phyloP scores from a whole-genome alignment of 2,113 vertebrate species.

The Alexandromys fortis region DNA sequence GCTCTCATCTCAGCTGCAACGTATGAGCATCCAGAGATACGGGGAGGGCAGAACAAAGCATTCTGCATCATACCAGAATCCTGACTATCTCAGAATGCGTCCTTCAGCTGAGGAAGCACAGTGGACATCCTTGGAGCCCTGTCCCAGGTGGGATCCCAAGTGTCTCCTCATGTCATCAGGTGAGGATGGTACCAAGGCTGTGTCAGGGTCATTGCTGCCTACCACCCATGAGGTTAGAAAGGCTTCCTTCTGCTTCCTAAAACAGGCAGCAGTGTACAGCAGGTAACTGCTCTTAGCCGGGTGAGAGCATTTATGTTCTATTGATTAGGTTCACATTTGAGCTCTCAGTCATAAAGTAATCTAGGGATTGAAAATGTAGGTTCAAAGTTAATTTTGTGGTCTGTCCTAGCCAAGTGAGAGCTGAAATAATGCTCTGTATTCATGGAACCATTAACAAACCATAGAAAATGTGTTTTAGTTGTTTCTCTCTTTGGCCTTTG shows the following conservation, averaged over 20 bases:
- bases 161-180: not conserved
- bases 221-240: not conserved
- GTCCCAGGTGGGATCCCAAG: not conserved
- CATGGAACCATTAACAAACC: constrained; percentile 18
- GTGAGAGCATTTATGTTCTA: not conserved
- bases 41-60: not conserved
- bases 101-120: not conserved
- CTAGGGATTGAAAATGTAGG: not conserved
- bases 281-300: not conserved
- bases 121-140: accelerated
- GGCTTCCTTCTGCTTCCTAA: not conserved
- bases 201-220: not conserved
- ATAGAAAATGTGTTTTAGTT: constrained; percentile 62
- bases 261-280: not conserved
- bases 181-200: not conserved
- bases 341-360: not conserved
- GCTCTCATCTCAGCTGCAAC: not conserved
- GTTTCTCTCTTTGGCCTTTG: constrained; percentile 70
- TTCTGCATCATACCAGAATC: not conserved
- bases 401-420: constrained; percentile 35
- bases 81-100: not conserved
- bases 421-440: constrained; percentile 47
- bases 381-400: constrained; percentile 55
- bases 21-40: not conserved
- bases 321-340: constrained; percentile 37